Conservation (phyloP, 2,113 vertebrate species). For the Theristicus caerulescens region DNA sequence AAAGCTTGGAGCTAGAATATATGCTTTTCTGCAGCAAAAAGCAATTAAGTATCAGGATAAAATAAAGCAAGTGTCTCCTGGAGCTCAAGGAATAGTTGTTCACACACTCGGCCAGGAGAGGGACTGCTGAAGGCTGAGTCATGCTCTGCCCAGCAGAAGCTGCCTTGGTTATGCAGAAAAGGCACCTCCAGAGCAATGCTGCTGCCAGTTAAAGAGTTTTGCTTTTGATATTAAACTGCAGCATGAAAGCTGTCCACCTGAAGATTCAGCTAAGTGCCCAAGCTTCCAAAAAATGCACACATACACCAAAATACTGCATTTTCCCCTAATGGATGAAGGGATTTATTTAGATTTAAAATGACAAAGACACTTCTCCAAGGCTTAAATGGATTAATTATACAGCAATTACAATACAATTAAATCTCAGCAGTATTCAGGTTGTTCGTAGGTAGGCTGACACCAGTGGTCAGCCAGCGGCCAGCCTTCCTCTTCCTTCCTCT, state of each 20-base stretch:
- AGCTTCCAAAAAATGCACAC: neutral
- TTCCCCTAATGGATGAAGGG: neutral
- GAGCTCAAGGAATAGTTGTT: neutral
- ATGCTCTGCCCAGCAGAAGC: neutral
- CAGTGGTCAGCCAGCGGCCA: neutral
- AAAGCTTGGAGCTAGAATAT: neutral
- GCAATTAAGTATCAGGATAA: neutral
- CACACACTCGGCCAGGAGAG: constrained; percentile 44
- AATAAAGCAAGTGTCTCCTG: neutral
- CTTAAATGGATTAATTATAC: neutral
- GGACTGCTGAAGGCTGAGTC: constrained; percentile 36
- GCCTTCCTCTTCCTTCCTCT: neutral
- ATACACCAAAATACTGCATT: neutral
- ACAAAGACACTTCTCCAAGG: neutral
- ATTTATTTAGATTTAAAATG: neutral
- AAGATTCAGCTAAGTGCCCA: neutral
- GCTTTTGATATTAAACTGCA: neutral
- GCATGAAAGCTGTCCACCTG: neutral
- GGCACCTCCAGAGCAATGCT: neutral
- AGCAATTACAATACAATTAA: neutral
- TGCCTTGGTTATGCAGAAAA: neutral
- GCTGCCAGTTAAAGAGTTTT: neutral
- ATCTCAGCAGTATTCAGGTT: neutral
- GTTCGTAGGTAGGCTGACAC: neutral
- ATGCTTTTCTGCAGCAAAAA: neutral